These are phyloP conservation scores for Druon quercuslanigerum DNA, from an alignment of 1,140 invertebrate genomes.

Conservation along the genomic window DNA sequence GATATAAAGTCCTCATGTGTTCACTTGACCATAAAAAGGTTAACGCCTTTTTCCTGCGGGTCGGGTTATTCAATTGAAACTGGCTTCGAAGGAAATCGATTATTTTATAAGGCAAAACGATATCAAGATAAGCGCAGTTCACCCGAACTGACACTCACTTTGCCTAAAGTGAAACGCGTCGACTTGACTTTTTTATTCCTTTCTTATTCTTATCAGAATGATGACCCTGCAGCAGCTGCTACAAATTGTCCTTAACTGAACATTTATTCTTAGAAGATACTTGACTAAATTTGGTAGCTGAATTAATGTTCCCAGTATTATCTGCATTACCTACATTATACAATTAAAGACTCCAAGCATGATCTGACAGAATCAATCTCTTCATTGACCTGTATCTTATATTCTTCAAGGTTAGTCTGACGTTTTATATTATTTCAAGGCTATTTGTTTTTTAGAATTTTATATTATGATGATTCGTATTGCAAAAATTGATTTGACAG, in stretches of 20 bases:
- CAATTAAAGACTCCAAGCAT: too few species aligned
- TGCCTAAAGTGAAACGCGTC: constrained; percentile 20
- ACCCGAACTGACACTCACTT: constrained; percentile 22
- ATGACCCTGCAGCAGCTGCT: constrained; percentile 27
- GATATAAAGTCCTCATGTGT: constrained; percentile 3
- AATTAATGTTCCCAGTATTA: constrained; percentile 13
- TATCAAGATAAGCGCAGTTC: constrained; percentile 27
- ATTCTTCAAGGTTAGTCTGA: too few species aligned
- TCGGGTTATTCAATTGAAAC: constrained; percentile 25
- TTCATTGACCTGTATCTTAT: too few species aligned
- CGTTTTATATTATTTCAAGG: too few species aligned
- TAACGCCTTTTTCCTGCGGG: constrained; percentile 2
- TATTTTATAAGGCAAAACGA: constrained; percentile 25
- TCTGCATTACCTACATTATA: not conserved
- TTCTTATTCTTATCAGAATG: constrained; percentile 22
- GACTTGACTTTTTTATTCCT: not conserved
- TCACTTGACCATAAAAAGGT: constrained; percentile 6
- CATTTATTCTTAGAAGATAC: constrained; percentile 18
- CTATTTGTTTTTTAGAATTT: too few species aligned
- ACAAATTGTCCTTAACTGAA: constrained; percentile 23
- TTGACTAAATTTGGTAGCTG: constrained; percentile 17
- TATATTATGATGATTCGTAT: too few species aligned
- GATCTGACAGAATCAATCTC: too few species aligned
- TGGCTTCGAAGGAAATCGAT: constrained; percentile 25
- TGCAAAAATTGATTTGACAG: too few species aligned